Base-by-base conservation (phyloP, 2,113 vertebrate species). In the Tiliqua scincoides region DNA sequence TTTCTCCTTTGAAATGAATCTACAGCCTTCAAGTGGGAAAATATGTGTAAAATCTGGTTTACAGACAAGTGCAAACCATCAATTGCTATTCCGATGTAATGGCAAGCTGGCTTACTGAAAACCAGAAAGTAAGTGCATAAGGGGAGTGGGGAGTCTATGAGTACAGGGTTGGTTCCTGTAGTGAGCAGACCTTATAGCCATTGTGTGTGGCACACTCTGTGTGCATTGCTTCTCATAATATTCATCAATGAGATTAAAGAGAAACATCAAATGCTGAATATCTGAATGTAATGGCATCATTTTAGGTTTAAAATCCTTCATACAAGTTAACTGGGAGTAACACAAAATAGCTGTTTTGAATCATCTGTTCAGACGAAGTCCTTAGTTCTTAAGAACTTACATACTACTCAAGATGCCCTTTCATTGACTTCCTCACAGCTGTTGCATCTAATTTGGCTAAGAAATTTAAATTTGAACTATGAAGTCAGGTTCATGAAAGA, bases 381-480 rank as follows among this genome's bases (percentile, higher is more conserved):
- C 82, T 83, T 72, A 73, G 43, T 59, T 89, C 84, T n/a, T n/a
- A 68, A 86, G 30, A 1, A 57, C 87, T 93, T 92, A 89, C 10
- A 70, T 93, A 91, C 93, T 40, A 1, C 84, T 74, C 18, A 21
- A 14, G 82, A 80, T 87, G 37, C 27, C 85, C 62, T 83, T 89
- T 92, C 79, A n/a, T 88, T 84, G 73, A 77, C 92, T 84, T 82
- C 76, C 25, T 90, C 40, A 84, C 91, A 91, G 87, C 92, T 93
- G 86, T 81, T 89, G 85, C 14, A 21, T 79, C 91, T 93, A 71
- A 93, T 93, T 93, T 87, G 85, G 86, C 87, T 32, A 30, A 80
- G 85, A 89, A 82, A 90, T 93, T 93, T 93, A 84, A 88, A 32
- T 48, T 91, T 95, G 85, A 94, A 85, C 88, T 85, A 87, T 87